Conservation (phyloP, 1,140 invertebrate genomes). For the Drosophila aff. region DNA sequence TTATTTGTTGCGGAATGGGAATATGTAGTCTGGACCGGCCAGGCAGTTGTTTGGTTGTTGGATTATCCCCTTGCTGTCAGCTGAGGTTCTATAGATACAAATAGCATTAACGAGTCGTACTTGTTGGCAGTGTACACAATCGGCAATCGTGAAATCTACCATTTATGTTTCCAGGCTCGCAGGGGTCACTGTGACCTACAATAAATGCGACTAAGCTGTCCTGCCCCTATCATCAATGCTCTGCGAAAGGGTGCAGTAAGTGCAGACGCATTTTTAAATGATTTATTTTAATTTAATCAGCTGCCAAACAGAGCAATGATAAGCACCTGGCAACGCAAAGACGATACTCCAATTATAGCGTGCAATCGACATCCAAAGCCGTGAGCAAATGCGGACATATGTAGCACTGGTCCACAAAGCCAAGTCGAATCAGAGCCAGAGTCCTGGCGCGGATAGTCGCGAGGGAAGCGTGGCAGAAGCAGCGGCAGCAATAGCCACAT, state of each 20-base stretch:
- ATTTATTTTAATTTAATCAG: conserved; percentile 82
- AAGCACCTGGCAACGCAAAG: conserved; percentile 66
- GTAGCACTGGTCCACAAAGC: conserved; percentile 74
- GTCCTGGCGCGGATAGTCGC: not conserved
- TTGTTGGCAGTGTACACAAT: conserved; percentile 41
- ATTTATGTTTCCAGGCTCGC: conserved; percentile 1
- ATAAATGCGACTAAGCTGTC: conserved; percentile 7
- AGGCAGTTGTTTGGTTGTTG: conserved; percentile 54
- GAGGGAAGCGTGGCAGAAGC: not conserved
- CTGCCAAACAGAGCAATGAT: conserved; percentile 78
- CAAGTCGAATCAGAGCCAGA: conserved; percentile 15
- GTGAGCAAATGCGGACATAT: conserved; percentile 72
- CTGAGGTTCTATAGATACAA: conserved; percentile 62
- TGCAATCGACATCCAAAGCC: conserved; percentile 75
- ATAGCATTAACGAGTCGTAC: conserved; percentile 12
- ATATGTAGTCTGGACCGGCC: not conserved
- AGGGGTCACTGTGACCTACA: conserved; percentile 16
- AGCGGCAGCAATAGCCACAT: conserved; percentile 68
- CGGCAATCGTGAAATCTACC: conserved; percentile 39
- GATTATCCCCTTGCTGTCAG: conserved; percentile 76
- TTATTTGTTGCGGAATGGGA: not conserved
- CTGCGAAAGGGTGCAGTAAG: not conserved
- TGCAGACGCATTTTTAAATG: conserved; percentile 66
- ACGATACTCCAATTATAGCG: conserved; percentile 73
- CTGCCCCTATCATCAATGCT: conserved; percentile 49